Percentiles rank a stretch among this genome's conserved stretches.
phyloP scores from a whole-genome alignment of 2,888 invertebrate genomes.

The Nemurella pictetii region DNA sequence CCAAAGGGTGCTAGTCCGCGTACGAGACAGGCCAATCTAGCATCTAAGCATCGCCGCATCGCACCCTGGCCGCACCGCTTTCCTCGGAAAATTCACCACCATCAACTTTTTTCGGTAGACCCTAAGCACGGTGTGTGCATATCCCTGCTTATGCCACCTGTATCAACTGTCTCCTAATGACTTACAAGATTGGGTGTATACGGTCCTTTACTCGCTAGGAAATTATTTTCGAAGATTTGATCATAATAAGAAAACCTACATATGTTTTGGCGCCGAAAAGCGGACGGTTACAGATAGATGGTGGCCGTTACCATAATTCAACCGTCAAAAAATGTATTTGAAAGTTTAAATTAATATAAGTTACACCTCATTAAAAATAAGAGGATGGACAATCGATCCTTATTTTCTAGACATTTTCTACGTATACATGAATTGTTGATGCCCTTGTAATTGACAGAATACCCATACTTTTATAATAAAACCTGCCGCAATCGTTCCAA shows the following conservation, averaged over 20 bases:
- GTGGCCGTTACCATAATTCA: neutral
- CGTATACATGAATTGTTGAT: neutral
- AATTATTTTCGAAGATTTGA: neutral
- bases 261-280: slow-evolving; percentile 15
- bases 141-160: neutral
- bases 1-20: slow-evolving; percentile 10
- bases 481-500: neutral
- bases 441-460: neutral
- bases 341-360: slow-evolving; percentile 13
- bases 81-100: neutral
- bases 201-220: too few species aligned
- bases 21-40: slow-evolving; percentile 20
- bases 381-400: slow-evolving; percentile 7
- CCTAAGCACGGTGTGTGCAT: neutral
- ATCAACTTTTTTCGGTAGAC: neutral
- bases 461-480: neutral
- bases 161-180: slow-evolving; percentile 12
- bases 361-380: slow-evolving; percentile 20
- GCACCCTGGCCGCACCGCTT: neutral
- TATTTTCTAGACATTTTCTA: neutral
- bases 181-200: neutral
- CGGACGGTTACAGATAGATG: neutral
- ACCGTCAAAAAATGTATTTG: slow-evolving; percentile 7
- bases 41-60: neutral
- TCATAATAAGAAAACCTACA: slow-evolving; percentile 13